Evolutionary conservation across 2,113 vertebrate genomes (phyloP).

Genomic region (Thymallus thymallus): DNA sequence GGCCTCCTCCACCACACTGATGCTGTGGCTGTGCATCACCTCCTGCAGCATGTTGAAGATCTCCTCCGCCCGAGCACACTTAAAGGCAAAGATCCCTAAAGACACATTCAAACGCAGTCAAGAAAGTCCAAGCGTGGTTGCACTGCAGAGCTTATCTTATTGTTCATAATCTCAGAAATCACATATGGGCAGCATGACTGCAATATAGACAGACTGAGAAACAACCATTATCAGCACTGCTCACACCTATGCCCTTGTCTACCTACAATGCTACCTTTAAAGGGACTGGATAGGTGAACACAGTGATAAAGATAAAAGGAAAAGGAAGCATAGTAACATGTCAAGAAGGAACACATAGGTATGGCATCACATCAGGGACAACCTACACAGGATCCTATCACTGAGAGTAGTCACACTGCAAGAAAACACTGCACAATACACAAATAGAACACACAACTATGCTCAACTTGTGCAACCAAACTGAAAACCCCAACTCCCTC

Average conservation of each 20-base stretch:
- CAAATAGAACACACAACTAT: conserved; percentile 42
- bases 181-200: no score
- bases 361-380: conserved; percentile 11
- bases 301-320: not conserved
- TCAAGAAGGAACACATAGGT: conserved; percentile 8
- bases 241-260: not conserved
- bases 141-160: no score
- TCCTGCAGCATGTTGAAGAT: conserved; percentile 99
- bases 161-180: no score
- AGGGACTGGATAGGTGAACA: not conserved
- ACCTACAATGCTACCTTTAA: no score
- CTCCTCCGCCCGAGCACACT: conserved; percentile 94
- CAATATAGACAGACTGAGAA: no score
- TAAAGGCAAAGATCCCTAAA: conserved; percentile 98
- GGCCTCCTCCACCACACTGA: conserved; percentile 97
- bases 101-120: conserved; percentile 15
- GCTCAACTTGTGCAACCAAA: conserved; percentile 13
- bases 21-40: conserved; percentile 98
- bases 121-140: no score
- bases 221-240: no score
- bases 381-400: not conserved
- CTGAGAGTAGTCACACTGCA: conserved; percentile 2
- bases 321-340: not conserved
- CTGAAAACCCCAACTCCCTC: no score
- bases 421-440: not conserved